A percentile compares a stretch with the other conserved stretches of the same genome.
Conservation (phyloP, 1,140 invertebrate genomes). For the Drosophila jambulina region DNA sequence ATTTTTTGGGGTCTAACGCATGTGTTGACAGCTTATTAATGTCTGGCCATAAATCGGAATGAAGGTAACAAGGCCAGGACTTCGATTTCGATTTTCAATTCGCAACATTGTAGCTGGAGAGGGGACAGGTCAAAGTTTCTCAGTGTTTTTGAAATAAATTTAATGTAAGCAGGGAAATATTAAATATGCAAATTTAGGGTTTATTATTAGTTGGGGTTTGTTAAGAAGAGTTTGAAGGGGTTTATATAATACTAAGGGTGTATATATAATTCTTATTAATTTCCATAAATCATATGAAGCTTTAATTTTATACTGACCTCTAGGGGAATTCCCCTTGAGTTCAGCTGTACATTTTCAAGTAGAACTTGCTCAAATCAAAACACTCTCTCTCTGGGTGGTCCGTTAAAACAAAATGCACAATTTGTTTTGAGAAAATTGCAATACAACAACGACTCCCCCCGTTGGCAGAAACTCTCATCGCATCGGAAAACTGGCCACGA, state of each 20-base stretch:
- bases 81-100: constrained; percentile 2
- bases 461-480: constrained; percentile 29
- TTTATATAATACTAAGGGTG: neutral
- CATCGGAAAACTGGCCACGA: constrained; percentile 42
- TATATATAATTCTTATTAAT: neutral
- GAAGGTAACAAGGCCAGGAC: constrained; percentile 30
- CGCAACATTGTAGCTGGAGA: constrained; percentile 50
- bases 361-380: neutral
- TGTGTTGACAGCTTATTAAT: constrained; percentile 85
- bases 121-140: neutral
- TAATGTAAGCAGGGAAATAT: neutral
- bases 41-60: constrained; percentile 72
- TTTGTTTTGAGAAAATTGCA: constrained; percentile 33
- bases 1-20: constrained; percentile 69
- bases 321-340: neutral
- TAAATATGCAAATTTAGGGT: no score
- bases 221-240: neutral
- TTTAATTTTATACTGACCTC: no score
- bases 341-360: constrained; percentile 6
- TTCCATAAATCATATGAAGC: neutral
- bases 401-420: constrained; percentile 17
- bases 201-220: neutral
- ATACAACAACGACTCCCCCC: constrained; percentile 5
- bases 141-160: neutral
- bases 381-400: constrained; percentile 30